Percentiles rank a stretch among this genome's conserved stretches.
phyloP scores from a whole-genome alignment of 2,888 invertebrate species.

The Sipha maydis region DNA sequence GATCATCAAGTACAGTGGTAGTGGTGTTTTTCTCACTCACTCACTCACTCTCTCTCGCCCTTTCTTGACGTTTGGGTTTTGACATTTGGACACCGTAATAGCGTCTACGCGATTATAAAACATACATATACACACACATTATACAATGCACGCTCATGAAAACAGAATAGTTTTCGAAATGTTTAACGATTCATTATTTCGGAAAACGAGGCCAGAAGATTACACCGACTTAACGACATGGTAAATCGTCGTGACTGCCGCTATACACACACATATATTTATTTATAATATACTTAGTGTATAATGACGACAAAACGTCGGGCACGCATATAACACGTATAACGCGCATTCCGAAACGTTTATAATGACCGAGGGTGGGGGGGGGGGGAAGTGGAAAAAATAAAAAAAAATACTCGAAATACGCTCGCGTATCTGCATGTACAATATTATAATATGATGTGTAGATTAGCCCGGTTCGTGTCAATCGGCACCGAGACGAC shows the following conservation, averaged over 20 bases:
- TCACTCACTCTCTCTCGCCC: background rate
- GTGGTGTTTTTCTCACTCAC: too few relatives aligned
- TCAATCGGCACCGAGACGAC: conserved; percentile 13
- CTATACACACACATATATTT: background rate
- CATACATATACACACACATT: too few relatives aligned
- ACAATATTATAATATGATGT: background rate
- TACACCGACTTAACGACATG: background rate
- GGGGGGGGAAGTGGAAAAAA: background rate
- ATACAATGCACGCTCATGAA: background rate
- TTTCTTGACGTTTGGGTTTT: background rate
- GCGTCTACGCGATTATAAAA: background rate
- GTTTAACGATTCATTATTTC: background rate
- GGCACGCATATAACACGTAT: background rate
- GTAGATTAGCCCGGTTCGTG: conserved; percentile 28
- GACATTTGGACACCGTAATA: background rate
- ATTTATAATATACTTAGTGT: background rate
- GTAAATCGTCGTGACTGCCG: background rate
- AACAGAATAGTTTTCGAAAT: background rate
- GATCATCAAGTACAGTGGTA: too few relatives aligned
- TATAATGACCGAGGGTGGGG: background rate
- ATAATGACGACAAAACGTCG: background rate
- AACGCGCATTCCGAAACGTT: background rate
- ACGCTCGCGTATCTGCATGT: background rate
- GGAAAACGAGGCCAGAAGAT: background rate
- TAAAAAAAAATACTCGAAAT: background rate